Percentiles rank a stretch among this genome's conserved stretches.
These are phyloP conservation scores for Parazoanthus swiftii DNA, from an alignment of 92 coral and sea anemone species.

Conservation along the genomic window DNA sequence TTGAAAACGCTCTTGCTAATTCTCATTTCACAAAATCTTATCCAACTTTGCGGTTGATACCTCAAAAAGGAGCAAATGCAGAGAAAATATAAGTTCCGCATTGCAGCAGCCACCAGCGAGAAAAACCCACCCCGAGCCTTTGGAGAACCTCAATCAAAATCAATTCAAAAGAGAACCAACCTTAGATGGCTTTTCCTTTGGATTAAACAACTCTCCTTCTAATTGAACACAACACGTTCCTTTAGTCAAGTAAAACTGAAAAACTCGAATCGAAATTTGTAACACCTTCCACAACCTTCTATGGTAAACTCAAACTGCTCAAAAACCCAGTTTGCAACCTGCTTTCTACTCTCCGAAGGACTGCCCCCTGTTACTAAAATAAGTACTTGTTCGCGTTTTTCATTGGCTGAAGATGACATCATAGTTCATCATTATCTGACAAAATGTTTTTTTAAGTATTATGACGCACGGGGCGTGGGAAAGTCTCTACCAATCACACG, in stretches of 20 bases:
- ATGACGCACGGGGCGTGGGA: neutral
- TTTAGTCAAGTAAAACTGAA: neutral
- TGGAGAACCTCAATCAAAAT: neutral
- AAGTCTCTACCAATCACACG: neutral
- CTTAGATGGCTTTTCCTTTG: neutral
- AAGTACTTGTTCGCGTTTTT: neutral
- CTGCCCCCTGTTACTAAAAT: neutral
- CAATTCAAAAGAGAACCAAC: conserved; percentile 9
- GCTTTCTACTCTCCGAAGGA: neutral
- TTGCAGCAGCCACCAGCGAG: neutral
- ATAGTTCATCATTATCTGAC: neutral
- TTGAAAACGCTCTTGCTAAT: neutral
- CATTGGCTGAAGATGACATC: conserved; percentile 11
- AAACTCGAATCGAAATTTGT: neutral
- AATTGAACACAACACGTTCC: neutral
- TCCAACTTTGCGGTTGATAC: neutral
- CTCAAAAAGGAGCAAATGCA: conserved; percentile 12
- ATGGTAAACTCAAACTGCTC: neutral
- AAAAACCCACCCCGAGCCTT: neutral
- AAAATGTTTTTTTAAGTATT: no score
- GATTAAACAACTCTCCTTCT: neutral
- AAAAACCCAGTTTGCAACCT: neutral
- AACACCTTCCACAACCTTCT: neutral
- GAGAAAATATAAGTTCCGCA: conserved; percentile 28
- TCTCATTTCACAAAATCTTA: neutral